Evolutionary conservation across 2,113 vertebrate species (phyloP).

Genomic region (Clarias macrocephalus): DNA sequence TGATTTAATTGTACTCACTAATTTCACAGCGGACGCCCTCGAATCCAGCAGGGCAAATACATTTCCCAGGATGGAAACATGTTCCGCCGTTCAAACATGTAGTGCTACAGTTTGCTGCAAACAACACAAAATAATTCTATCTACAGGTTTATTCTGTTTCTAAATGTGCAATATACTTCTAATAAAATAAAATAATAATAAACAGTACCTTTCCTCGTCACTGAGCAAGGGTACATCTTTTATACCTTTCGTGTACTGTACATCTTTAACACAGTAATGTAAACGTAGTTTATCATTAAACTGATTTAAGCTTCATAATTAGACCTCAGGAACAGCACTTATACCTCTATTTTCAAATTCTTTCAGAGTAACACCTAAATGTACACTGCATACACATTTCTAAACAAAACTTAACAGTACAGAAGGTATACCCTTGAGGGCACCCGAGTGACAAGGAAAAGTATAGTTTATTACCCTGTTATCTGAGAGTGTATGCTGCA

Average conservation of each 20-base stretch:
- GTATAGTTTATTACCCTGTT: background rate
- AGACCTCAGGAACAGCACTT: background rate
- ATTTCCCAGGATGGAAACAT: constrained; percentile 87
- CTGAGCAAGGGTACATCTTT: background rate
- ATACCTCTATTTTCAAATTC: background rate
- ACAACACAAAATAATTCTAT: background rate
- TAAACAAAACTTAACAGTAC: background rate
- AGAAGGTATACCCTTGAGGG: background rate
- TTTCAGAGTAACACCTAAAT: background rate
- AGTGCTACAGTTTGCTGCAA: constrained; percentile 82
- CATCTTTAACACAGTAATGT: background rate
- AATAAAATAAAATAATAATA: background rate
- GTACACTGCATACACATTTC: background rate
- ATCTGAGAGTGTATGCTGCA: background rate
- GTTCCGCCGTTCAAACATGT: constrained; percentile 86
- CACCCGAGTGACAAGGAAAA: background rate
- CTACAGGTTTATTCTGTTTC: background rate
- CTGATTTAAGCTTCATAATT: background rate
- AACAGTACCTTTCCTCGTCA: background rate
- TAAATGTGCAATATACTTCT: background rate
- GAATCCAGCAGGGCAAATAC: constrained; percentile 82
- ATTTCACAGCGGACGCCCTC: constrained; percentile 84
- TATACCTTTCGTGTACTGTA: background rate
- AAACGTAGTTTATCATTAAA: background rate
- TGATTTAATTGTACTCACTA: constrained; percentile 73